Conservation (phyloP, 2,888 invertebrate species). For the Nebria brevicollis region DNA sequence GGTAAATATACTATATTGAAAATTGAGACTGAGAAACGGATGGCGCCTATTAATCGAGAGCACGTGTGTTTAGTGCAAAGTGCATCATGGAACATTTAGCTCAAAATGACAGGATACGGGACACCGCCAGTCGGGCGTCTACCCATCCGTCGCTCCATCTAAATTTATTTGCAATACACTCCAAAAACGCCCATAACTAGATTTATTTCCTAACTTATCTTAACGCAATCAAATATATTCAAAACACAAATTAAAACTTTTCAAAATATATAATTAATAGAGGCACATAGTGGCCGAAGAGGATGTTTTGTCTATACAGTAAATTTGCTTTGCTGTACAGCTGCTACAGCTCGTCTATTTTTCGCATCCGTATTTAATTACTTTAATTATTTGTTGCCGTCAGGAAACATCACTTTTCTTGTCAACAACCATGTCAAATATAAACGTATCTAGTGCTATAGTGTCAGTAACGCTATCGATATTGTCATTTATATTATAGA, state of each 20-base stretch:
- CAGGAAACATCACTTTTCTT: neutral
- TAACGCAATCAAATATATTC: neutral
- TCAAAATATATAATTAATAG: neutral
- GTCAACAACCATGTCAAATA: neutral
- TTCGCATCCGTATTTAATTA: constrained; percentile 41
- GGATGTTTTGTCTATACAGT: constrained; percentile 28
- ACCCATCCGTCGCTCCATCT: neutral
- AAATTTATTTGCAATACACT: neutral
- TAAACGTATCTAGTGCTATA: too few species aligned
- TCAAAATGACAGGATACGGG: neutral
- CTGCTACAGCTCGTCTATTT: constrained; percentile 24
- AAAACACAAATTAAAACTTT: neutral
- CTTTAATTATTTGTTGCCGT: neutral
- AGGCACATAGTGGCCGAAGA: neutral
- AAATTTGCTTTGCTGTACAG: constrained; percentile 8
- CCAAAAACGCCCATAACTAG: neutral
- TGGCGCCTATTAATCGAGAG: neutral
- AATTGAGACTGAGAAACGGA: neutral
- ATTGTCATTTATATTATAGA: too few species aligned
- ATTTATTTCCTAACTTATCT: too few species aligned
- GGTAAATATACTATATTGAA: neutral
- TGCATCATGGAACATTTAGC: neutral
- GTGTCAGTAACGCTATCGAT: too few species aligned
- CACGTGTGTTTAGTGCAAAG: neutral
- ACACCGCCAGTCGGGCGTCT: neutral